Conservation (phyloP, 2,888 invertebrate genomes). For the Zele albiditarsus region DNA sequence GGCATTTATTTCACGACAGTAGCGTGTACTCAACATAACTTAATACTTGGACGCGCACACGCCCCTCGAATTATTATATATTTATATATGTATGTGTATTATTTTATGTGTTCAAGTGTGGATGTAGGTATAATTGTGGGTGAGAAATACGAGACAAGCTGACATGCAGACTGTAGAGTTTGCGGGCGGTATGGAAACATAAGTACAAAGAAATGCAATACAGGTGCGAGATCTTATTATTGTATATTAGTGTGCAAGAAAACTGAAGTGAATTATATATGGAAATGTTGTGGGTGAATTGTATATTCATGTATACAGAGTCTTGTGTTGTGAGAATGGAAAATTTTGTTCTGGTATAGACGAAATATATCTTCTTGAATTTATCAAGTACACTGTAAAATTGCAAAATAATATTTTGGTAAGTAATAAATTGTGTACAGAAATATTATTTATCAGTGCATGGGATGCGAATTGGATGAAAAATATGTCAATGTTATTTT, state of each 20-base stretch:
- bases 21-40: constrained; percentile 52
- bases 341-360: too few relatives aligned
- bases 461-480: too few relatives aligned
- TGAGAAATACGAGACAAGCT: constrained; percentile 1
- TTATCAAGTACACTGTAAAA: too few relatives aligned
- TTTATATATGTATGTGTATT: constrained; percentile 15
- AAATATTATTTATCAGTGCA: too few relatives aligned
- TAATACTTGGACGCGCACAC: constrained; percentile 44
- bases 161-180: constrained; percentile 19
- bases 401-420: too few relatives aligned
- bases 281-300: background rate
- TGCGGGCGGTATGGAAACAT: background rate
- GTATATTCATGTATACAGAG: too few relatives aligned
- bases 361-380: too few relatives aligned
- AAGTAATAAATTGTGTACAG: too few relatives aligned
- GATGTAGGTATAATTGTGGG: constrained; percentile 3
- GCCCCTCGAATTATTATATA: constrained; percentile 17
- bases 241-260: constrained; percentile 1
- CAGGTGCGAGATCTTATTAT: constrained; percentile 49
- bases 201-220: constrained; percentile 38
- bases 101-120: background rate
- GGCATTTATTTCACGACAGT: constrained; percentile 41
- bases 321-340: too few relatives aligned
- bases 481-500: too few relatives aligned
- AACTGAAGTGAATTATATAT: constrained; percentile 9